Conservation (phyloP, 2,888 invertebrate species). For the Andrena bicolor region DNA sequence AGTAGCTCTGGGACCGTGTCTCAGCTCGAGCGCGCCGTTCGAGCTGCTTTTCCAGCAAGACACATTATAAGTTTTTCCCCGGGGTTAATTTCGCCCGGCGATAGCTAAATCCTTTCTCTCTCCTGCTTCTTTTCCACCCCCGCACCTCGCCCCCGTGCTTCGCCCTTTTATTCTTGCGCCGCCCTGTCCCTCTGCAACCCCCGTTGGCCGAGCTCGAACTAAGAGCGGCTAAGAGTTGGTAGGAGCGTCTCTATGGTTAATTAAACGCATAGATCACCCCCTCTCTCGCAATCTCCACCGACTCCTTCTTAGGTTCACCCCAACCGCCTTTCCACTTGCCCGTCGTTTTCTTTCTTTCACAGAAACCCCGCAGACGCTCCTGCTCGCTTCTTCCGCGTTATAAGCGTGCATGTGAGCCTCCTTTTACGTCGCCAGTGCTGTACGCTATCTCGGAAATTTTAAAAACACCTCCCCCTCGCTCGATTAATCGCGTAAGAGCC, state of each 20-base stretch:
- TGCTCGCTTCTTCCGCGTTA: conserved; percentile 71
- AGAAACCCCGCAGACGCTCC: conserved; percentile 69
- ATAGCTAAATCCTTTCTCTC: conserved; percentile 74
- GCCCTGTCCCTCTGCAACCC: conserved; percentile 55
- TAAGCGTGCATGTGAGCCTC: conserved; percentile 67
- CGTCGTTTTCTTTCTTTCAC: conserved; percentile 43
- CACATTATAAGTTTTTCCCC: conserved; percentile 83
- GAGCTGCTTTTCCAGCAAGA: conserved; percentile 76
- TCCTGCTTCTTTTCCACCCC: conserved; percentile 37
- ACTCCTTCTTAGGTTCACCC: conserved; percentile 57
- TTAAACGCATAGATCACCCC: conserved; percentile 84
- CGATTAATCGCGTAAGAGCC: neutral
- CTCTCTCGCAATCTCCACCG: conserved; percentile 71
- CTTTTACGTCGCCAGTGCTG: conserved; percentile 63
- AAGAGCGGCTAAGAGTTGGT: conserved; percentile 82
- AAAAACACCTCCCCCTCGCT: neutral
- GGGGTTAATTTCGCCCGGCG: conserved; percentile 82
- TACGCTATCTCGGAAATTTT: conserved; percentile 32
- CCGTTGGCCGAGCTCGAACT: conserved; percentile 77
- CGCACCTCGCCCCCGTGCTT: conserved; percentile 17
- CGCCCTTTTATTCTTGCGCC: conserved; percentile 58
- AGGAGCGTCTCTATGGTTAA: conserved; percentile 84
- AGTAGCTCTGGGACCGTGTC: conserved; percentile 43
- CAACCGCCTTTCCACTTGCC: conserved; percentile 42
- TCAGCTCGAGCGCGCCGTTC: conserved; percentile 41